Base-by-base conservation (phyloP, 2,888 invertebrate species). In the Trilocha varians region DNA sequence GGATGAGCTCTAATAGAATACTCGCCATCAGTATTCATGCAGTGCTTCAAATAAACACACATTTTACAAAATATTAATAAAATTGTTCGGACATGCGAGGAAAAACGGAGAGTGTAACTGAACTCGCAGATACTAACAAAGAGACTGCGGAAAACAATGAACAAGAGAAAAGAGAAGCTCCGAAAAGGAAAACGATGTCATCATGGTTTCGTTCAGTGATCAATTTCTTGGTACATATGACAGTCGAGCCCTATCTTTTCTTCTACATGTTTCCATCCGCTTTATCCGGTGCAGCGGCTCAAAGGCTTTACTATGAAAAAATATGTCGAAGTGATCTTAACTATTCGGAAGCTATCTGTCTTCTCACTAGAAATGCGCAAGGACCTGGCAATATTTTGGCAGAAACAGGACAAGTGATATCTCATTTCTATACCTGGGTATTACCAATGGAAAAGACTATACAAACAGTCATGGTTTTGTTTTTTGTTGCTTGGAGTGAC, bases 191-290 rank as follows among this genome's bases (percentile, higher is more conserved):
- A n/a, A n/a, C n/a, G n/a, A n/a, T n/a, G n/a, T n/a, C n/a, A n/a
- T n/a, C n/a, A n/a, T n/a, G n/a, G n/a, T n/a, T n/a, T n/a, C n/a
- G n/a, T n/a, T n/a, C n/a, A n/a, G n/a, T n/a, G n/a, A n/a, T n/a
- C n/a, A n/a, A n/a, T n/a, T 25, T 25, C 25, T 25, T 25, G 8
- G 25, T 11, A 11, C 11, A 25, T 48, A 71, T 91, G 13, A 91
- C 91, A 0, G 90, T 91, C 2, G 91, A 91, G 65, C 91, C 91
- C 0, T 88, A 89, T 57, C 62, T 91, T 37, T 70, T 90, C 5
- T 89, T 88, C 49, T 91, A 90, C 55, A 78, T 91, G 16, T 72
- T 91, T 60, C 91, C 91, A 9, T 86, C 78, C 51, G 80, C 88
- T 0, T 71, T 90, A 47, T 91, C 93, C 1, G 87, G 88, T 16